These are phyloP conservation scores for Papilio elwesi DNA, from an alignment of 2,888 invertebrate genomes.

Conservation along the genomic window DNA sequence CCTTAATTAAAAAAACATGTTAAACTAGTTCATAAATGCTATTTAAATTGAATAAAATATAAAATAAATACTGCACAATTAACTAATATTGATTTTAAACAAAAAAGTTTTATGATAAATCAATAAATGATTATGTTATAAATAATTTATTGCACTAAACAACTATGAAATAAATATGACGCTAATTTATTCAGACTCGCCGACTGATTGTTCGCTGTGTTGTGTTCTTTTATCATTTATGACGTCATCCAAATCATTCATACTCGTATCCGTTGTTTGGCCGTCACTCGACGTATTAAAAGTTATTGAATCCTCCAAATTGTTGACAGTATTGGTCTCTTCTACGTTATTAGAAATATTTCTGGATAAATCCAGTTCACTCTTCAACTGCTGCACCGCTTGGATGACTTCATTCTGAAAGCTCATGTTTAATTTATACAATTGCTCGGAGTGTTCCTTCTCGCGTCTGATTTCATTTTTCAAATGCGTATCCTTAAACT, in stretches of 20 bases:
- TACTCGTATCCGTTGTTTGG: not conserved
- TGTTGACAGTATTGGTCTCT: constrained; percentile 50
- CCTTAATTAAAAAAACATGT: no score
- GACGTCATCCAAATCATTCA: constrained; percentile 7
- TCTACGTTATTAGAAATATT: constrained; percentile 59
- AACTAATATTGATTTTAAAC: no score
- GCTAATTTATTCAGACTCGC: constrained; percentile 35
- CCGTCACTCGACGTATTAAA: constrained; percentile 55
- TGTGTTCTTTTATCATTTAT: constrained; percentile 2
- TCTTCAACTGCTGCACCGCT: constrained; percentile 73
- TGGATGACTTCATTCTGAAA: constrained; percentile 78
- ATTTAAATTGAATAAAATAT: no score
- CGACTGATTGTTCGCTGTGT: constrained; percentile 19
- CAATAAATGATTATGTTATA: not conserved
- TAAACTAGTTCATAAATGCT: no score
- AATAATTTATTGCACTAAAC: not conserved
- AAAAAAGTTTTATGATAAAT: no score
- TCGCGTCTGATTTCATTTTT: constrained; percentile 74
- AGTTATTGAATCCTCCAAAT: constrained; percentile 60
- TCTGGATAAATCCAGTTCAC: constrained; percentile 72
- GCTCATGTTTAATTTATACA: constrained; percentile 78
- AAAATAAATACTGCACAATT: no score
- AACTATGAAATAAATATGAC: constrained; percentile 23
- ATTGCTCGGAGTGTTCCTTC: constrained; percentile 75
- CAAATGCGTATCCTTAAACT: constrained; percentile 74